Evolutionary conservation across 2,797 vertebrate species (phyloP).

Genomic region (Botia almorhae): DNA sequence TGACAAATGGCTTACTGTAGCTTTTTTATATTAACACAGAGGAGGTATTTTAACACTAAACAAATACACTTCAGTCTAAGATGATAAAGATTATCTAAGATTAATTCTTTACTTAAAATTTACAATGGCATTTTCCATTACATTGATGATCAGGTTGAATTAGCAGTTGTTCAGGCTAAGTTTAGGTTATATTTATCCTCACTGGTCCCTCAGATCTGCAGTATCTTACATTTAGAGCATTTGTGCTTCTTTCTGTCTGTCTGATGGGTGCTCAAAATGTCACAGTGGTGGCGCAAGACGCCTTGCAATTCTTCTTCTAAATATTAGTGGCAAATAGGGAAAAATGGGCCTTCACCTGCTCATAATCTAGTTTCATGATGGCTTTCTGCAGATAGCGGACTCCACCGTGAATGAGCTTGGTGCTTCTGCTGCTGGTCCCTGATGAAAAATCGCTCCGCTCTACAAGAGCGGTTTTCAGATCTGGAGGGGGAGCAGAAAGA

Average conservation of each 20-base stretch:
- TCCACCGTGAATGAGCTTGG: conserved; percentile 98
- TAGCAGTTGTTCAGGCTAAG: neutral
- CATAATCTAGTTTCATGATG: conserved; percentile 93
- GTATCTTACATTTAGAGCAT: neutral
- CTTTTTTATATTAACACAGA: neutral
- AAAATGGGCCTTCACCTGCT: conserved; percentile 86
- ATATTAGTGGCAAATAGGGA: conserved; percentile 38
- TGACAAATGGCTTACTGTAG: neutral
- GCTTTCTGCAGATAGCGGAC: conserved; percentile 98
- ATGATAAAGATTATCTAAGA: too few relatives aligned
- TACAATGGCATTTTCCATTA: neutral
- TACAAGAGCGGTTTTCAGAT: conserved; percentile 94
- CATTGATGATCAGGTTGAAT: neutral
- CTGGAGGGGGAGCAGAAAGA: conserved; percentile 69
- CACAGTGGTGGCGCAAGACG: conserved; percentile 15
- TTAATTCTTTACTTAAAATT: neutral
- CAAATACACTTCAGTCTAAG: neutral
- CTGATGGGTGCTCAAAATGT: conserved; percentile 46
- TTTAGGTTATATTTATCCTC: conserved; percentile 11
- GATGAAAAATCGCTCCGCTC: conserved; percentile 96
- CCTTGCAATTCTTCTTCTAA: conserved; percentile 38
- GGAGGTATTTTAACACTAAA: neutral
- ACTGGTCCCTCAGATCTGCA: conserved; percentile 1
- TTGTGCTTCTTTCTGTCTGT: conserved; percentile 15
- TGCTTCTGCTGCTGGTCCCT: conserved; percentile 96